Evolutionary conservation across 1,140 invertebrate genomes (phyloP).

Genomic region (Charaxes varanes): DNA sequence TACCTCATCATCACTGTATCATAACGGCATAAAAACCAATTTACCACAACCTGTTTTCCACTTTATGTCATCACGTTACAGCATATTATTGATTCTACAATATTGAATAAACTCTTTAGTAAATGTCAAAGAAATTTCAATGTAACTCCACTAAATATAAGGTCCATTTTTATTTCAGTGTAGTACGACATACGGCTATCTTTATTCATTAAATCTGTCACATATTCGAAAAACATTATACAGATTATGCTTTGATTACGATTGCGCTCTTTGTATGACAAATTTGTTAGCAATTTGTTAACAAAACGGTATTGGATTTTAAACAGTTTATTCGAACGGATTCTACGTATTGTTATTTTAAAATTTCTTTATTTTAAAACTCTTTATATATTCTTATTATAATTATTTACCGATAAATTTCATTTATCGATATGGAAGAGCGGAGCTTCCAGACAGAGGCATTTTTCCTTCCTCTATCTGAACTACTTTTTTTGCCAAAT

Average conservation of each 20-base stretch:
- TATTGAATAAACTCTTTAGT: background rate
- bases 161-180: background rate
- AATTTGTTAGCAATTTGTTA: slow-evolving; percentile 3
- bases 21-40: background rate
- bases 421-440: no score
- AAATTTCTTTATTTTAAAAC: no score
- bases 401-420: no score
- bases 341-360: no score
- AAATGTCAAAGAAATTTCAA: background rate
- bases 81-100: background rate
- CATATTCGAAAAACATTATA: slow-evolving; percentile 4
- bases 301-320: slow-evolving; percentile 4
- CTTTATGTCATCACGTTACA: slow-evolving; percentile 2
- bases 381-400: no score
- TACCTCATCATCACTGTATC: slow-evolving; percentile 1
- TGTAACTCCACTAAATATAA: background rate
- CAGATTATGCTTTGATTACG: slow-evolving; percentile 7
- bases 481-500: no score
- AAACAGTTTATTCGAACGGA: background rate
- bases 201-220: slow-evolving; percentile 5
- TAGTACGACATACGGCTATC: background rate
- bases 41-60: slow-evolving; percentile 3
- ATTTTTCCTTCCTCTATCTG: no score
- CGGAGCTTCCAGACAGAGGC: no score
- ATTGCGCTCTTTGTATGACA: slow-evolving; percentile 14